phyloP scores from a whole-genome alignment of 1,140 invertebrate species.

The Orussus abietinus region DNA sequence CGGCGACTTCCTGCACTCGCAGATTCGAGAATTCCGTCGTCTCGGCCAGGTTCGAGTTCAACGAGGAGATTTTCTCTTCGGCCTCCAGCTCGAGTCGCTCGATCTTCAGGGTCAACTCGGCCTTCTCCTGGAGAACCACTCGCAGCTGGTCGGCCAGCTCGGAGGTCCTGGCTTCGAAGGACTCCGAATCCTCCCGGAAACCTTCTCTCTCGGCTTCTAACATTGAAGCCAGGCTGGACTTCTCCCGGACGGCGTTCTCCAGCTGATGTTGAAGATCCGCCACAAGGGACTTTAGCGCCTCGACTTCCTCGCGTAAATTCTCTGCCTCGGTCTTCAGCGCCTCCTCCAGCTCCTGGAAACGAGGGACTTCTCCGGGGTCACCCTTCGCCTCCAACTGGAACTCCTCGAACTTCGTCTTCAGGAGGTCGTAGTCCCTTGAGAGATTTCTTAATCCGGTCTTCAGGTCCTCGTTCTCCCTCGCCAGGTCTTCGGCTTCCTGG shows the following conservation, averaged over 20 bases:
- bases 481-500: conserved; percentile 25
- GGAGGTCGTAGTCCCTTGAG: conserved; percentile 29
- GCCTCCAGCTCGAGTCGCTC: conserved; percentile 2
- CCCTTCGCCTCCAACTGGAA: conserved; percentile 36
- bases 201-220: too few species aligned
- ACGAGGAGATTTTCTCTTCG: conserved; percentile 14
- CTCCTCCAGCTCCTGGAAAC: conserved; percentile 25
- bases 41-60: conserved; percentile 27
- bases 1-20: conserved; percentile 42
- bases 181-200: too few species aligned
- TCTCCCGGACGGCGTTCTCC: too few species aligned
- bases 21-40: conserved; percentile 37
- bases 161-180: too few species aligned
- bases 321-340: too few species aligned
- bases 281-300: too few species aligned
- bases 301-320: too few species aligned
- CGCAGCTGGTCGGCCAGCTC: conserved; percentile 14
- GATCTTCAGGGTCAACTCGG: not conserved
- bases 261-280: too few species aligned
- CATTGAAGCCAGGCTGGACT: too few species aligned
- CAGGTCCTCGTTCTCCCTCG: conserved; percentile 26
- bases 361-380: conserved; percentile 29
- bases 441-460: conserved; percentile 27
- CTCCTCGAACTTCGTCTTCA: conserved; percentile 36
- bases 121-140: not conserved